A percentile compares a stretch with the other conserved stretches of the same genome.
These are phyloP conservation scores for Conus betulinus DNA, from an alignment of 1,140 invertebrate species.

Conservation along the genomic window DNA sequence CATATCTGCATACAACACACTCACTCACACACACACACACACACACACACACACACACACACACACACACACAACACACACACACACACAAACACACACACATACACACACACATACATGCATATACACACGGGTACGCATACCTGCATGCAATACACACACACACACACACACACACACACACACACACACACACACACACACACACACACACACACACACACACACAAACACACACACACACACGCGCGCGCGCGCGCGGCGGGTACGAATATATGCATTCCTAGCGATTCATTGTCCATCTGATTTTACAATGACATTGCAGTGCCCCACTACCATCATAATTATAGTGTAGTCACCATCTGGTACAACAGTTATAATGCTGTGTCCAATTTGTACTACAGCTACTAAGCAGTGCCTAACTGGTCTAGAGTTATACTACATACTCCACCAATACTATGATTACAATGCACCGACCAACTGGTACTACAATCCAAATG, in stretches of 20 bases:
- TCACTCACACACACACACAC: background rate
- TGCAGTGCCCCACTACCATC: background rate
- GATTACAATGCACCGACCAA: too few species aligned
- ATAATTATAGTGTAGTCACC: background rate
- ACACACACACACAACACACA: background rate
- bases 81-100: background rate
- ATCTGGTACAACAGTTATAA: background rate
- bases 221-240: background rate
- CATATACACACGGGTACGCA: background rate
- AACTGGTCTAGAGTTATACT: too few species aligned
- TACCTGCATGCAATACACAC: background rate
- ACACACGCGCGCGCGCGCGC: background rate
- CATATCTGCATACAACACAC: background rate
- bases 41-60: background rate
- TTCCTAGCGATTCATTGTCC: background rate
- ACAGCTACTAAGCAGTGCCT: background rate
- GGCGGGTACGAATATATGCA: background rate
- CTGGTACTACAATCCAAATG: too few species aligned
- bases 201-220: background rate
- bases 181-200: background rate
- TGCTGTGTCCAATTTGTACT: background rate
- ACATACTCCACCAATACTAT: too few species aligned
- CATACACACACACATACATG: too few species aligned
- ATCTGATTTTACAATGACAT: too few species aligned
- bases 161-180: background rate